Base-by-base conservation (phyloP, 2,888 invertebrate genomes). In the Andrena bicolor region DNA sequence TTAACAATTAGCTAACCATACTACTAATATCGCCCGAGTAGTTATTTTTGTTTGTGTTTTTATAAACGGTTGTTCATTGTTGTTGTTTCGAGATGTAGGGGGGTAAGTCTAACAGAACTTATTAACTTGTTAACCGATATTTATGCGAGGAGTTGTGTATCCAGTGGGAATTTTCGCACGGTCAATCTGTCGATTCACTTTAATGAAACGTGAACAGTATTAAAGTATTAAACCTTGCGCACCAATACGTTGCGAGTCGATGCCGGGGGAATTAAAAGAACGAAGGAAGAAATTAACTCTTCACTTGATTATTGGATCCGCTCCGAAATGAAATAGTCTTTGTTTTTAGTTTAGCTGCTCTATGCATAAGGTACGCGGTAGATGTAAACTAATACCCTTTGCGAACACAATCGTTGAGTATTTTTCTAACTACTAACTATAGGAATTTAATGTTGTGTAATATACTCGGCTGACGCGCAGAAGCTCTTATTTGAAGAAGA, bases 191-290 rank as follows among this genome's bases (percentile, higher is more conserved):
- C 16, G 30, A 76, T 13, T n/a, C 30, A n/a, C 30, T 23, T 32
- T 49, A 28, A 20, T 64, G 23, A 48, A 30, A 60, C 28, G 63
- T 20, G 35, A 51, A 68, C 80, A 80, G 80, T 80, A 80, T 80
- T 80, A 80, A 49, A 69, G 60, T 41, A 10, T 60, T 66, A 61
- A 70, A 49, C 60, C 23, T 48, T 53, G 13, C 48, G 28, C n/a
- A 69, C 58, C 26, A 10, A 10, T 41, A 32, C 10, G 60, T 68
- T 28, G 30, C 13, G 32, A 6, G 3, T 26, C 8, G 8, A 60
- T 13, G 35, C 53, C 8, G 16, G 2, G 60, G 26, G 7, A 10
- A 61, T 61, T 23, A 7, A 49, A 1, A 8, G 32, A 49, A n/a
- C 13, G 41, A 28, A 64, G 26, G 23, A 51, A 51, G 41, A 13